Evolutionary conservation across 1,140 invertebrate species (phyloP).

Genomic region (Hirudo medicinalis): DNA sequence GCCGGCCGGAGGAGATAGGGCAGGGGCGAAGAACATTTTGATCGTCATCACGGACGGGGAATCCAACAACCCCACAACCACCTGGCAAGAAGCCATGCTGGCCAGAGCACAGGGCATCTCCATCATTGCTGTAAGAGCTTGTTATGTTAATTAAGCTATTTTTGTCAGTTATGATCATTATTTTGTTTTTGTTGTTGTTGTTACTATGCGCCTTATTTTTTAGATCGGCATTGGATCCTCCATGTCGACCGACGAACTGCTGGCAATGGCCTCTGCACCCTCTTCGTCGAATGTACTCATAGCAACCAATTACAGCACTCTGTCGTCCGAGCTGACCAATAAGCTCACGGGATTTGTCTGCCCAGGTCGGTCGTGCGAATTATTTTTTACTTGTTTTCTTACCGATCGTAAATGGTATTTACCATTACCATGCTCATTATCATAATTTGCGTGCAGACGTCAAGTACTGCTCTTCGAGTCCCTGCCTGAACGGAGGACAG

Average conservation of each 20-base stretch:
- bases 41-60: slow-evolving; percentile 34
- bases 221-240: slow-evolving; percentile 19
- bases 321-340: slow-evolving; percentile 2
- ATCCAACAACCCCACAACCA: slow-evolving; percentile 17
- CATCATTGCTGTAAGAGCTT: slow-evolving; percentile 9
- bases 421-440: too few species aligned
- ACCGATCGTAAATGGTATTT: not conserved
- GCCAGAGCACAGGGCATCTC: slow-evolving; percentile 12
- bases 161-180: not conserved
- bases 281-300: slow-evolving; percentile 13
- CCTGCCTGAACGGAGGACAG: slow-evolving; percentile 19
- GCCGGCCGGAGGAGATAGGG: slow-evolving; percentile 27
- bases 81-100: slow-evolving; percentile 19
- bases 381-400: too few species aligned
- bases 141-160: not conserved
- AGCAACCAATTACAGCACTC: slow-evolving; percentile 14
- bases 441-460: not conserved
- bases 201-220: not conserved
- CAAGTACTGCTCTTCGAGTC: slow-evolving; percentile 16
- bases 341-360: slow-evolving; percentile 14
- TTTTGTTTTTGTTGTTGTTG: not conserved
- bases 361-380: slow-evolving; percentile 13
- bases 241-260: slow-evolving; percentile 9
- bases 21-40: slow-evolving; percentile 29
- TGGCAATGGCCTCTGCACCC: slow-evolving; percentile 16